Conservation (phyloP, 2,888 invertebrate species). For the Oscheius sp. region DNA sequence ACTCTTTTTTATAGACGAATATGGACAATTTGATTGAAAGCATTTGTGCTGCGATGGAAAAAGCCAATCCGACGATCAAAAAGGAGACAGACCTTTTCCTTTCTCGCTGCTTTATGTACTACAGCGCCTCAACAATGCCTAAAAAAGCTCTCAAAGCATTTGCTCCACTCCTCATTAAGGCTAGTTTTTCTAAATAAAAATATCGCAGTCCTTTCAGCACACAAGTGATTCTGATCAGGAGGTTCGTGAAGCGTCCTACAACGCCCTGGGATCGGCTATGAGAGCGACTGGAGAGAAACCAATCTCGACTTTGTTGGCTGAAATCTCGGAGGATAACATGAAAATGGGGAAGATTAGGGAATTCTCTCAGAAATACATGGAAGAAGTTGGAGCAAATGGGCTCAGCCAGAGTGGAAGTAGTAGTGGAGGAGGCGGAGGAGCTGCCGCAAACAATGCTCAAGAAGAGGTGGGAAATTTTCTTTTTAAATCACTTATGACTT, state of each 20-base stretch:
- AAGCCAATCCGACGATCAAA: slow-evolving; percentile 73
- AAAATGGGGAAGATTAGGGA: slow-evolving; percentile 46
- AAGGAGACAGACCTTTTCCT: slow-evolving; percentile 70
- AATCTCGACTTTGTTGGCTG: slow-evolving; percentile 25
- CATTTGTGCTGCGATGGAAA: slow-evolving; percentile 81
- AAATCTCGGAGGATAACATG: slow-evolving; percentile 34
- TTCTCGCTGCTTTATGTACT: slow-evolving; percentile 32
- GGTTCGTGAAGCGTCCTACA: slow-evolving; percentile 47
- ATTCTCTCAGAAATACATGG: background rate
- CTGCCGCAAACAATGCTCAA: no score
- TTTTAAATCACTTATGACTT: background rate
- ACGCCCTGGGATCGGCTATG: slow-evolving; percentile 40
- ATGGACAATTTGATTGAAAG: slow-evolving; percentile 78
- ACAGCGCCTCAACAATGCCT: slow-evolving; percentile 26
- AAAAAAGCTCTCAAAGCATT: slow-evolving; percentile 73
- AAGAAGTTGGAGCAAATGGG: background rate
- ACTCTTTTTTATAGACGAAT: slow-evolving; percentile 16
- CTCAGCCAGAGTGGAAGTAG: no score
- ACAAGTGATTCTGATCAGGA: slow-evolving; percentile 42
- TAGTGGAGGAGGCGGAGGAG: no score
- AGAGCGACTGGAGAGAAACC: slow-evolving; percentile 35
- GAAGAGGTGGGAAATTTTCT: no score
- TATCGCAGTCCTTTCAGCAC: slow-evolving; percentile 25
- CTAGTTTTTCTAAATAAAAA: slow-evolving; percentile 65
- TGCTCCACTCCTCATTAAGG: slow-evolving; percentile 58